Conservation (phyloP, 1,140 invertebrate genomes). For the Drosophila bocki region DNA sequence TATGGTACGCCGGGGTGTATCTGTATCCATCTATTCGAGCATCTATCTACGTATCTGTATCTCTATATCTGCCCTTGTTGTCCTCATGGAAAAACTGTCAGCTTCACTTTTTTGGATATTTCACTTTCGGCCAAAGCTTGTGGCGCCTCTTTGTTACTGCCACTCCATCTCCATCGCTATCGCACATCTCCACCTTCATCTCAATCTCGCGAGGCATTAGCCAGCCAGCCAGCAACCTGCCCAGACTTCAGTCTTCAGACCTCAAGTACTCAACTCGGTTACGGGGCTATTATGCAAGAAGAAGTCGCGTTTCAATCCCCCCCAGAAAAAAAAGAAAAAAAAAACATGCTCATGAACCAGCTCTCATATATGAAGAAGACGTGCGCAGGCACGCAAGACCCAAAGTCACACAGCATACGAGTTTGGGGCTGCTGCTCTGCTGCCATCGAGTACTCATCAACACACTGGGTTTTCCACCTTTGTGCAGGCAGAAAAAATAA, state of each 20-base stretch:
- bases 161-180: slow-evolving; percentile 26
- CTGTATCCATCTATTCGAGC: slow-evolving; percentile 21
- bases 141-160: slow-evolving; percentile 72
- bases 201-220: slow-evolving; percentile 56
- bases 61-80: slow-evolving; percentile 47
- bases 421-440: slow-evolving; percentile 19
- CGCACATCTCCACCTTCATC: slow-evolving; percentile 20
- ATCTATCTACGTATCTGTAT: slow-evolving; percentile 44
- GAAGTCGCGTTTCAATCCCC: slow-evolving; percentile 66
- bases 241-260: slow-evolving; percentile 38
- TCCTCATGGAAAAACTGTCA: slow-evolving; percentile 74
- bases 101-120: slow-evolving; percentile 64
- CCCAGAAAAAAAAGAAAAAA: background rate
- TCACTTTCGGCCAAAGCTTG: slow-evolving; percentile 60
- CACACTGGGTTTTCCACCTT: slow-evolving; percentile 71
- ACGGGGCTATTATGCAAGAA: slow-evolving; percentile 74
- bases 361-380: slow-evolving; percentile 59
- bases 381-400: slow-evolving; percentile 49
- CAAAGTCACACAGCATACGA: slow-evolving; percentile 40
- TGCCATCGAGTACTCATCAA: slow-evolving; percentile 52
- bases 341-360: slow-evolving; percentile 57
- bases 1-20: slow-evolving; percentile 29
- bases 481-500: slow-evolving; percentile 41
- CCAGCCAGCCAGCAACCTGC: slow-evolving; percentile 63
- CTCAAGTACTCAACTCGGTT: slow-evolving; percentile 69